A percentile compares a stretch with the other conserved stretches of the same genome.
Evolutionary conservation across 2,113 vertebrate species (phyloP).

Genomic region (Columbina picui): DNA sequence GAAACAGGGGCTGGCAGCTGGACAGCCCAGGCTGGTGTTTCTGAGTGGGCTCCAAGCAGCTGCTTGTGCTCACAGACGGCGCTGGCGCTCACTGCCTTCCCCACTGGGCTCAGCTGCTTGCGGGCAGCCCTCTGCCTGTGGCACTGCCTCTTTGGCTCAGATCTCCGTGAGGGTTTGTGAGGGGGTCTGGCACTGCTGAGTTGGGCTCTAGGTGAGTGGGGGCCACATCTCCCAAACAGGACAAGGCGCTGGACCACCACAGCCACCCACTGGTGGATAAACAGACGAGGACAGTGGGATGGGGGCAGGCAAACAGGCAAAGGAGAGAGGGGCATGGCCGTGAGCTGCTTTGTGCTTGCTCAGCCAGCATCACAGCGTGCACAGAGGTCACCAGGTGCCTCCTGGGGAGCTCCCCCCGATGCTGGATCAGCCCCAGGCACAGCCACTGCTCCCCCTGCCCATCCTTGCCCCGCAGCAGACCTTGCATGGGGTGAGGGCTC

Average conservation of each 20-base stretch:
- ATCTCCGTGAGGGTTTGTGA: not conserved
- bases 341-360: constrained; percentile 34
- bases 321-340: not conserved
- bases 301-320: not conserved
- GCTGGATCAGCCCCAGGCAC: not conserved
- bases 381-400: not conserved
- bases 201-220: not conserved
- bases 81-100: not conserved
- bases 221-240: not conserved
- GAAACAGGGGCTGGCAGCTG: constrained; percentile 38
- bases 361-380: not conserved
- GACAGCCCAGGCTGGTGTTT: constrained; percentile 49
- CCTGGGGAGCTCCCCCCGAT: not conserved
- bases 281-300: not conserved
- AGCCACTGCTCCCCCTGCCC: not conserved
- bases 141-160: not conserved
- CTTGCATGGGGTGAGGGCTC: not conserved
- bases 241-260: not conserved
- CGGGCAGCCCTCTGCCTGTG: not conserved
- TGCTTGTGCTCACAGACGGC: constrained; percentile 19
- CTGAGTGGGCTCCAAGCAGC: constrained; percentile 60
- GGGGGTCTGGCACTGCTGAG: not conserved
- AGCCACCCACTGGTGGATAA: not conserved
- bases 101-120: not conserved
- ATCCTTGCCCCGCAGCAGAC: fast-evolving